phyloP scores from a whole-genome alignment of 2,113 vertebrate species.

The Antigone vipio region DNA sequence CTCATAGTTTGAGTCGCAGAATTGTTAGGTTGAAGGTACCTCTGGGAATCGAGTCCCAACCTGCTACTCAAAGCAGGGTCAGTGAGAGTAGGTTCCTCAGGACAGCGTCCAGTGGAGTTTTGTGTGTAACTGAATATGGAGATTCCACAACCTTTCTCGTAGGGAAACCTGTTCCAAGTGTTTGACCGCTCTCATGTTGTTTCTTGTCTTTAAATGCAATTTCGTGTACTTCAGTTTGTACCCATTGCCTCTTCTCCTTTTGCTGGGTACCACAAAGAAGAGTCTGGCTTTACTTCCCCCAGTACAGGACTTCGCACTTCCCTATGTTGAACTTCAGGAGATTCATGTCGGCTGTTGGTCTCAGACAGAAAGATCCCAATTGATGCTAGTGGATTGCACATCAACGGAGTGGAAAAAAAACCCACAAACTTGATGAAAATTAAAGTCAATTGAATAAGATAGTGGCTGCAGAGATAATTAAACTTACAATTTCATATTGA shows the following conservation, averaged over 20 bases:
- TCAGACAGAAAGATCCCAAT: background rate
- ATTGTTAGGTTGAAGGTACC: background rate
- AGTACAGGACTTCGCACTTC: background rate
- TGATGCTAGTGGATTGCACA: background rate
- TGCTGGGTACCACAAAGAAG: background rate
- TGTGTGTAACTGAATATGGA: background rate
- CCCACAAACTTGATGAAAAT: background rate
- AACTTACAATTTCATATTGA: background rate
- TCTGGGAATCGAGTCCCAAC: background rate
- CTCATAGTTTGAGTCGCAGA: background rate
- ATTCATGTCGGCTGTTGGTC: background rate
- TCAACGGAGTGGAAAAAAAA: background rate
- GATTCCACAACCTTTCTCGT: rapidly evolving
- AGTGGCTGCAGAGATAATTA: background rate
- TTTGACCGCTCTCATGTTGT: background rate
- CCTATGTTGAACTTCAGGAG: background rate
- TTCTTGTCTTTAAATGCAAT: background rate
- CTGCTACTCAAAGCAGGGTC: background rate
- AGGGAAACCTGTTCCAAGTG: background rate
- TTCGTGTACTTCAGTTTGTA: background rate
- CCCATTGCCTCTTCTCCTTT: background rate
- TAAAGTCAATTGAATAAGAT: background rate
- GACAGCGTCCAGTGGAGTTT: rapidly evolving
- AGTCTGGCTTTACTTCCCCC: background rate
- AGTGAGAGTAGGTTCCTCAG: background rate